Base-by-base conservation (phyloP, 2,888 invertebrate genomes). In the Drosophila cognata region DNA sequence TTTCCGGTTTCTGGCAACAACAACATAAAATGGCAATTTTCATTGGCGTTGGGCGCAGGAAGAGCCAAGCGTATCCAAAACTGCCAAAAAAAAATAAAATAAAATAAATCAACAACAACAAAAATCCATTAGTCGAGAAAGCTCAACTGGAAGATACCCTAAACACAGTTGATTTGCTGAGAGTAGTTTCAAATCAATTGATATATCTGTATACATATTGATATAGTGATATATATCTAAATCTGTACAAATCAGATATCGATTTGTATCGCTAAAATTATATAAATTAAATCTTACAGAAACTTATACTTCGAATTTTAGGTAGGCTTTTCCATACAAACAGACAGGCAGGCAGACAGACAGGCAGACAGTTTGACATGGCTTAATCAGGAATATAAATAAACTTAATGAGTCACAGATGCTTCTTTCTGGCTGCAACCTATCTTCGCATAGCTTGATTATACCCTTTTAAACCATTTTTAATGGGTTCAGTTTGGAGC, bases 1-100 rank as follows among this genome's bases (percentile, higher is more conserved):
- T 89, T 84, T 87, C 87, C 87, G 87, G 87, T 82, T 85, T 81
- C 67, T 72, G 51, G 57, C 62, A 65, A 58, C 70, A 65, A 52
- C 69, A 70, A 69, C 77, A 68, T 62, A 59, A 50, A 62, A 78
- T 79, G 76, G 64, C 79, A 72, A 79, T 73, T 59, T 72, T 58
- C 33, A 75, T 60, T 75, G 71, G 50, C 60, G 51, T 65, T 25
- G 66, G 66, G 72, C 65, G 56, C 76, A 79, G 82, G 71, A 73
- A 79, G 63, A 72, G 63, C 59, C 79, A 53, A 62, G 51, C 57
- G 63, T 62, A 65, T 53, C 63, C 58, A 72, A 59, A 68, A 41
- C 53, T 18, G 53, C 8, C n/a, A 28, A 29, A 13, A 28, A 55
- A 28, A n/a, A 29, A 11, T 10, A n/a, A 31, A n/a, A 18, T 50